Evolutionary conservation across 2,113 vertebrate genomes (phyloP).

Genomic region (Brienomyrus brachyistius): DNA sequence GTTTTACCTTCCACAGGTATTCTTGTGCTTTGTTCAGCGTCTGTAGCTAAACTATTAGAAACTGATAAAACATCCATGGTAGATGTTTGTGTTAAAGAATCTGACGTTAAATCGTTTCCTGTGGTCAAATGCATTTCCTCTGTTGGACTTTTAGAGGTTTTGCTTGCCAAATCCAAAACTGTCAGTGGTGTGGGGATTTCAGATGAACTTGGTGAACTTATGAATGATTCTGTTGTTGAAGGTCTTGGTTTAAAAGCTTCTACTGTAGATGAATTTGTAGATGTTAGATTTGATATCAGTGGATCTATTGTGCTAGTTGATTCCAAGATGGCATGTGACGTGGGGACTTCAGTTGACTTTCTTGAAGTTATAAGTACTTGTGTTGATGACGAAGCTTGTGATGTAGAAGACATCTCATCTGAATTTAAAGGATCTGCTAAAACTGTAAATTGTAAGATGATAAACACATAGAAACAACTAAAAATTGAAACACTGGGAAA

Average conservation of each 20-base stretch:
- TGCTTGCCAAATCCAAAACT: background rate
- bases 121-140: background rate
- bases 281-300: background rate
- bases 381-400: background rate
- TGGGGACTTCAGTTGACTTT: background rate
- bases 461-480: background rate
- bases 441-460: background rate
- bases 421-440: background rate
- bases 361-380: background rate
- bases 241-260: background rate
- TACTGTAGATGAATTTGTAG: background rate
- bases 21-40: background rate
- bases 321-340: background rate
- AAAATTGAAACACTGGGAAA: background rate
- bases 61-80: background rate
- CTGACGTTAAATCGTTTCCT: background rate
- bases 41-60: background rate
- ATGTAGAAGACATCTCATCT: background rate
- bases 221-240: background rate
- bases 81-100: background rate
- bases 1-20: background rate
- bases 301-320: background rate
- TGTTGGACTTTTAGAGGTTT: too few relatives aligned
- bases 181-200: background rate
- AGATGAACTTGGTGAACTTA: background rate